phyloP scores from a whole-genome alignment of 2,113 vertebrate genomes.

The Ardeotis arabs region DNA sequence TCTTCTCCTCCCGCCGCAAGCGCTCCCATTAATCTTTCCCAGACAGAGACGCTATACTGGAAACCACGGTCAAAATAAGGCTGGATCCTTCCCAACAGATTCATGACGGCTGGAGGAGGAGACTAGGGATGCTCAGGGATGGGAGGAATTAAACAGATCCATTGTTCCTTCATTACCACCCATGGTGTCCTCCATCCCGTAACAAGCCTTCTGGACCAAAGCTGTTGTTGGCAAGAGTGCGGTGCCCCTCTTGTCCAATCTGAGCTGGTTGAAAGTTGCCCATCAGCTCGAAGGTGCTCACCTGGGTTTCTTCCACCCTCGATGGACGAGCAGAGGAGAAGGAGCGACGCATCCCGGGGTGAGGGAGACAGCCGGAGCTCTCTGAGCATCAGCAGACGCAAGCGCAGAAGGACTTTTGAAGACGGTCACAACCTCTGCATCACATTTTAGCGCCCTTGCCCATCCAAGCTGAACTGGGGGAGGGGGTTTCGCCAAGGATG shows the following conservation, averaged over 20 bases:
- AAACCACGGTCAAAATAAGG: neutral
- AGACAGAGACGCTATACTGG: neutral
- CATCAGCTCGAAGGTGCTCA: neutral
- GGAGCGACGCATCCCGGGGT: fast-evolving
- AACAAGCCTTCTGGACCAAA: neutral
- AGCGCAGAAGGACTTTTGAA: neutral
- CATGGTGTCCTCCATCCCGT: neutral
- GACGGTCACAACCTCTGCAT: neutral
- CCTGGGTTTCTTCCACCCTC: neutral
- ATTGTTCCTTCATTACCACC: neutral
- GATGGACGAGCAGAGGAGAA: neutral
- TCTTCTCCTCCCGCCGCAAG: neutral
- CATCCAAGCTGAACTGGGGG: neutral
- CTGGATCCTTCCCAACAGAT: neutral
- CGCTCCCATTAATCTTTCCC: neutral
- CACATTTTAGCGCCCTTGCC: neutral
- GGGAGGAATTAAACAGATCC: neutral
- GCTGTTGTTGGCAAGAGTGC: neutral
- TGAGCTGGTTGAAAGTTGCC: neutral
- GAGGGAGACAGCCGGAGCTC: neutral
- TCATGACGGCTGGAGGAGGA: neutral
- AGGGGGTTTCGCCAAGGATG: neutral
- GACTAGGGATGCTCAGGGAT: neutral
- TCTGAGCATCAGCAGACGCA: neutral
- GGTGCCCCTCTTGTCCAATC: neutral